These are phyloP conservation scores for Gymnarchus niloticus DNA, from an alignment of 2,113 vertebrate genomes.

Conservation along the genomic window DNA sequence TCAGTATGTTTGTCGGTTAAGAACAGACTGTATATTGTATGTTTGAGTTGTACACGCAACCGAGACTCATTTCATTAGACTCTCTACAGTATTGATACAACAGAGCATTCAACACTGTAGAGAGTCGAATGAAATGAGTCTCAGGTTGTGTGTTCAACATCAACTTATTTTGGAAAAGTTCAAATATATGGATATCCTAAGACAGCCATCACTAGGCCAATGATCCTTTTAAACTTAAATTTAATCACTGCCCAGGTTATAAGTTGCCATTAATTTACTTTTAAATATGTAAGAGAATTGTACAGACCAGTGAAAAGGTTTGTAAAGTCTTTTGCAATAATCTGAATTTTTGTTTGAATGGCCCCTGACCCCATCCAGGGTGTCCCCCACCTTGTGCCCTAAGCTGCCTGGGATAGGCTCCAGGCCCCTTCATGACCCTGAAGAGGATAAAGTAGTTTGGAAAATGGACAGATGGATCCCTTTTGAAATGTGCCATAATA, in stretches of 20 bases:
- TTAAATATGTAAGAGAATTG: background rate
- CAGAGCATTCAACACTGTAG: too few relatives aligned
- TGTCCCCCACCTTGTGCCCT: too few relatives aligned
- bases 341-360: background rate
- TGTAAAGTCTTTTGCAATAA: background rate
- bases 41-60: background rate
- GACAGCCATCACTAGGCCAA: background rate
- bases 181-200: background rate
- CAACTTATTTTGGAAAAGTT: too few relatives aligned
- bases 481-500: too few relatives aligned
- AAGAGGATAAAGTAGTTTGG: too few relatives aligned
- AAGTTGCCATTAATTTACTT: background rate
- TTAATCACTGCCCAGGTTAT: background rate
- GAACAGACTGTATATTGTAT: background rate
- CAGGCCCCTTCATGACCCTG: too few relatives aligned
- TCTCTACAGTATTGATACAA: too few relatives aligned
- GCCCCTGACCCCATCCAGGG: background rate
- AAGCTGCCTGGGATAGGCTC: too few relatives aligned
- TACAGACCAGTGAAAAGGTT: background rate
- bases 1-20: background rate
- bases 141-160: too few relatives aligned
- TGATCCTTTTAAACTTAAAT: background rate
- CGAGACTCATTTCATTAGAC: too few relatives aligned
- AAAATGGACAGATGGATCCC: too few relatives aligned
- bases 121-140: too few relatives aligned